Base-by-base conservation (phyloP, 2,113 vertebrate species). In the Drymodes brunneopygia region DNA sequence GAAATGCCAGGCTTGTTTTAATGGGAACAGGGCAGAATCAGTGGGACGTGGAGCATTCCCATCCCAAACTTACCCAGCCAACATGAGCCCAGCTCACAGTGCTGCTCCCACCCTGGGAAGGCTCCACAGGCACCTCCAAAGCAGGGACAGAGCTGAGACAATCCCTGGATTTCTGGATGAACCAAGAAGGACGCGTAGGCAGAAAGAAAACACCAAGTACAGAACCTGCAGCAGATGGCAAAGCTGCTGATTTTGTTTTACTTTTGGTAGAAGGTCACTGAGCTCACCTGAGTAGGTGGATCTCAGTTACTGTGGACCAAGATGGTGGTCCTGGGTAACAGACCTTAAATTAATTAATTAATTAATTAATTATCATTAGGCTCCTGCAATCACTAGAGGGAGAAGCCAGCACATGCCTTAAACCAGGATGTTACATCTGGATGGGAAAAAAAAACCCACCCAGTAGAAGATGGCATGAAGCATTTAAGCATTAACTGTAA, bases 371-470 rank as follows among this genome's bases (percentile, higher is more conserved):
- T 62, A 67, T 9, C 38, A 54, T 24, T 10, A 54, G 50, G 57
- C 22, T 22, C 47, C 81, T 36, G 40, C 44, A 88, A n/a, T 95
- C 90, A 93, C 80, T 79, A 86, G 69, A 81, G 90, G 90, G 75
- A 96, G 88, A 94, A 42, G 24, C 0, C 11, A 94, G 51, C 75
- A 58, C 64, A 11, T 14, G 82, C 65, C 75, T 83, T 67, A 38
- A 88, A 69, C 69, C 72, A 95, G 79, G 88, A 88, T 24, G 17
- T 74, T 94, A 84, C 92, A 92, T 94, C 90, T 95, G 90, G 92
- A 88, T 2, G 9, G 53, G 65, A 78, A 65, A 81, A 44, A 38
- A 38, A 82, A 81, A 48, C 71, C n/a, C n/a, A 74, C 47, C 75
- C 96, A 70, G 78, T 13, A 81, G 86, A 96, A 3, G 69, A 94